Evolutionary conservation across 2,888 invertebrate genomes (phyloP).

Genomic region (Reticulitermes lucifugus): DNA sequence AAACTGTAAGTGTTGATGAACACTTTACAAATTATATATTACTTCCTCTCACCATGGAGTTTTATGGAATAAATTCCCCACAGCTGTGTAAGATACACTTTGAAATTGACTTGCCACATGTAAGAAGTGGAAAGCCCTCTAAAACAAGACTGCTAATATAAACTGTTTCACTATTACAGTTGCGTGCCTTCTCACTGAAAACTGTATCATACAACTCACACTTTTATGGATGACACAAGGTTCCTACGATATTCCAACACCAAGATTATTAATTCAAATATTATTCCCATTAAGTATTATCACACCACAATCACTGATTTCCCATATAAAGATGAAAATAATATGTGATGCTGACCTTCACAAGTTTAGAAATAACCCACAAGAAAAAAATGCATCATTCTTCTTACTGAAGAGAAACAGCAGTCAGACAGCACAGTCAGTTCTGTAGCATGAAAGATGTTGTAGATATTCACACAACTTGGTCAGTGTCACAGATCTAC

Average conservation of each 20-base stretch:
- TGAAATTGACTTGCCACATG: background rate
- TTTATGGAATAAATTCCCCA: slow-evolving; percentile 12
- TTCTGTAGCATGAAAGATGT: background rate
- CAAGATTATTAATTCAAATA: background rate
- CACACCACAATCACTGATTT: background rate
- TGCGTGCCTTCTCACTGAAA: no score
- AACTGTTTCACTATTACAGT: no score
- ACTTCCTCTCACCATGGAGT: slow-evolving; percentile 12
- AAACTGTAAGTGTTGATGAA: background rate
- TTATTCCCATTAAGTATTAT: background rate
- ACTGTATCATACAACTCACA: no score
- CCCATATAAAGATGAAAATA: background rate
- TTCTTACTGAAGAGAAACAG: background rate
- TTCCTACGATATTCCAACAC: background rate
- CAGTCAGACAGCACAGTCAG: background rate
- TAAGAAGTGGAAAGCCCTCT: no score
- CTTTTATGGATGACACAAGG: no score
- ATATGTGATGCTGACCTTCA: background rate
- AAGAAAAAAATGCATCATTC: background rate
- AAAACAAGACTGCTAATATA: no score
- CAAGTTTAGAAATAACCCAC: background rate
- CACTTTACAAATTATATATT: background rate
- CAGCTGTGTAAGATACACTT: background rate
- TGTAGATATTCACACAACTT: background rate
- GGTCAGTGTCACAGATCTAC: background rate